Conservation (phyloP, 2,888 invertebrate genomes). For the Amiota minor region DNA sequence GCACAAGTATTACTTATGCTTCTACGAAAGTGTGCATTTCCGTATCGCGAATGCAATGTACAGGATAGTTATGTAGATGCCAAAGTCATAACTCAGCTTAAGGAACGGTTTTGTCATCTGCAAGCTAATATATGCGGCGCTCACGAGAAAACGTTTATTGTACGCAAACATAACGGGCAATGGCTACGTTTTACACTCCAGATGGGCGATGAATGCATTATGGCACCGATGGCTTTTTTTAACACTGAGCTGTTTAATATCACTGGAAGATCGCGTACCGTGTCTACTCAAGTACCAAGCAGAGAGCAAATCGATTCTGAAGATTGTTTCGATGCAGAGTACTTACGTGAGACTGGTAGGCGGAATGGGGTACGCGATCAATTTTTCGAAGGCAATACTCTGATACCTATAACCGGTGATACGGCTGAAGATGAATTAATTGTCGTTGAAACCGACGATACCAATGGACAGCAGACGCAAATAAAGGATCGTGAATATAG, state of each 20-base stretch:
- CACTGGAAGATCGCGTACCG: constrained; percentile 81
- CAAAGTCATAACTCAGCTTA: constrained; percentile 85
- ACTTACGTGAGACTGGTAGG: constrained; percentile 87
- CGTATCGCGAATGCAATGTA: constrained; percentile 84
- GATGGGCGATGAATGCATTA: constrained; percentile 91
- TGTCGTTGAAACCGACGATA: constrained; percentile 76
- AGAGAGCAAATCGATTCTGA: constrained; percentile 86
- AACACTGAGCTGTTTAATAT: constrained; percentile 90
- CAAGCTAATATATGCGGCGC: constrained; percentile 92
- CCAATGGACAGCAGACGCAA: constrained; percentile 76
- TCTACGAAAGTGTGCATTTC: constrained; percentile 91
- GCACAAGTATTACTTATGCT: constrained; percentile 92
- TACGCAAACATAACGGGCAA: constrained; percentile 77
- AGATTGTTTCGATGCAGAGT: constrained; percentile 95
- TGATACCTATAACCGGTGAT: constrained; percentile 77
- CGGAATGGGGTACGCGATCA: constrained; percentile 71
- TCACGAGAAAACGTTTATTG: constrained; percentile 85
- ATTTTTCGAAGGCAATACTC: constrained; percentile 73
- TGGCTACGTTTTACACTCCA: constrained; percentile 83
- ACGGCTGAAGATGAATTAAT: constrained; percentile 75
- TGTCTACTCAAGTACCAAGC: constrained; percentile 78
- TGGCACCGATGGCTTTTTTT: constrained; percentile 91
- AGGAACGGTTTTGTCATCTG: constrained; percentile 92
- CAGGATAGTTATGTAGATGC: constrained; percentile 85
- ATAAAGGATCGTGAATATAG: constrained; percentile 30